phyloP scores from a whole-genome alignment of 2,797 vertebrate genomes.

The Menidia menidia region DNA sequence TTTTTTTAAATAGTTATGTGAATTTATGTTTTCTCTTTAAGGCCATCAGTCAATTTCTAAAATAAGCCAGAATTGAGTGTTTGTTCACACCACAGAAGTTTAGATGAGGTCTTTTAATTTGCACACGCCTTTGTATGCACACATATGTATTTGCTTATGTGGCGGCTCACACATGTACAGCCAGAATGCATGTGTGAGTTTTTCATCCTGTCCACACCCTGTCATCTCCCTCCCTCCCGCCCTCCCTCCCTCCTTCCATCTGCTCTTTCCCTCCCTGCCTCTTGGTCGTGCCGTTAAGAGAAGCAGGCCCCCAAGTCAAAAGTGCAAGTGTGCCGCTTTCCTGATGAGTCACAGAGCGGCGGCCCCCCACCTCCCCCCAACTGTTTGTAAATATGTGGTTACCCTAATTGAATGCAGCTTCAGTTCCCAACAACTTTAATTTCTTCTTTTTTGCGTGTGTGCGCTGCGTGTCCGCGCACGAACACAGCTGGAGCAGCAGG shows the following conservation, averaged over 20 bases:
- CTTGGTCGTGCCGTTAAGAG: slow-evolving; percentile 51
- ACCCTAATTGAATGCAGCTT: slow-evolving; percentile 81
- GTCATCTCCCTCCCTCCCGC: slow-evolving; percentile 60
- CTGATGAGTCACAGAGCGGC: slow-evolving; percentile 79
- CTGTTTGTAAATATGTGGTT: slow-evolving; percentile 85
- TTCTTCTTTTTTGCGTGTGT: slow-evolving; percentile 49
- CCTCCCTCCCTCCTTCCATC: slow-evolving; percentile 43
- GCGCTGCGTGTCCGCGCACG: slow-evolving; percentile 13
- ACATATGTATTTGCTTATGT: slow-evolving; percentile 72
- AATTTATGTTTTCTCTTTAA: slow-evolving; percentile 22
- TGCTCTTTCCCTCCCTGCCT: slow-evolving; percentile 48
- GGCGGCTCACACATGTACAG: slow-evolving; percentile 62
- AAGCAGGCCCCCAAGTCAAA: slow-evolving; percentile 74
- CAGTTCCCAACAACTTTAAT: slow-evolving; percentile 78
- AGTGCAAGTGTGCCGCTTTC: slow-evolving; percentile 79
- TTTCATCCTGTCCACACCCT: slow-evolving; percentile 74
- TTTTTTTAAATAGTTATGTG: not conserved
- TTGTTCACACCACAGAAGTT: slow-evolving; percentile 57
- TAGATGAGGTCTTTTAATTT: slow-evolving; percentile 69
- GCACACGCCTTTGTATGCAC: slow-evolving; percentile 57
- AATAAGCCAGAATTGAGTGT: slow-evolving; percentile 30
- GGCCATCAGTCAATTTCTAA: slow-evolving; percentile 40
- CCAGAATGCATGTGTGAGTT: slow-evolving; percentile 61
- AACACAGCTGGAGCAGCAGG: slow-evolving; percentile 57
- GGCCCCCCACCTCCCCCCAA: slow-evolving; percentile 51